Evolutionary conservation across 2,888 invertebrate species (phyloP), one percentile per base, ranked within the genome.

Genomic region (Plebejus argus): DNA sequence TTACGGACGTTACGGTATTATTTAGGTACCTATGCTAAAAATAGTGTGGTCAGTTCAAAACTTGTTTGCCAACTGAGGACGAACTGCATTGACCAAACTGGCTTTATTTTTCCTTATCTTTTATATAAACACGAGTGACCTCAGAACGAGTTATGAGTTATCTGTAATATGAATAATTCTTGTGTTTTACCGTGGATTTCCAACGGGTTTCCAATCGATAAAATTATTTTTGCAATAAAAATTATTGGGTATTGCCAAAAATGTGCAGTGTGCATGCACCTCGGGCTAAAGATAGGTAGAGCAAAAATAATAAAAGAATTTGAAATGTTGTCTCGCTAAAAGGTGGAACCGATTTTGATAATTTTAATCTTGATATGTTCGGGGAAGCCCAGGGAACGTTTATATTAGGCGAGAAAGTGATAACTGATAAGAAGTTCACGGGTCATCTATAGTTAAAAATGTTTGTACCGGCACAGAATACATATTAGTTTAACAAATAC

Each of bases 121-220:
- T 28, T 33, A 33, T 33, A 33, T 28, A 66, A 66, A 66, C 66
- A 66, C 28, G 28, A 66, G 28, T 66, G 66, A 66, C 66, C 66
- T 66, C 66, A 28, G 66, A 28, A 66, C 66, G 23, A 33, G 66
- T 28, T 66, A 66, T 66, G 23, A 33, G 66, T 28, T 66, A 66
- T 66, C 66, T 66, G 28, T 66, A 66, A 66, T 66, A 23, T 61
- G 12, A 58, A 61, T 66, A 15, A 66, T 28, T 4, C 23, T 66
- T 23, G 0, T 12, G 12, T 66, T 23, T 23, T 66, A 58, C 28
- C 4, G 28, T 20, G 8, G 58, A 10, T 20, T 58, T 20, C 8
- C 20, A 58, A 58, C 3, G 49, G 49, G 18, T 53, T 53, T 18
- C 53, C 18, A 6, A 58, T 20, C 20, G 20, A 58, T 56, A 56